These are phyloP conservation scores for Thelaira solivaga DNA, from an alignment of 2,888 invertebrate species.

Conservation along the genomic window DNA sequence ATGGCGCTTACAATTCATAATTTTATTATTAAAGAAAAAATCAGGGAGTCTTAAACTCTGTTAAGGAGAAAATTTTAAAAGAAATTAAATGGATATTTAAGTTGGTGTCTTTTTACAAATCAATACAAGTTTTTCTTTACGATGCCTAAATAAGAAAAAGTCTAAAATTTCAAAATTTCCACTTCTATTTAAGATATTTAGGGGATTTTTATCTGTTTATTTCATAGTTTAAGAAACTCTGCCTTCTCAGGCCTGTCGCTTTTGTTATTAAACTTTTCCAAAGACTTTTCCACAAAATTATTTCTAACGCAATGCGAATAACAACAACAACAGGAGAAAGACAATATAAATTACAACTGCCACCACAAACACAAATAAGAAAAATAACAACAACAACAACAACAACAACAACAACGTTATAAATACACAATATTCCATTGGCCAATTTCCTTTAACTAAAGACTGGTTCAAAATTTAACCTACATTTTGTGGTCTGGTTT, in stretches of 20 bases:
- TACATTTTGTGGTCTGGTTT: constrained; percentile 55
- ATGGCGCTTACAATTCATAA: constrained; percentile 9
- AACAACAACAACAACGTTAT: not conserved
- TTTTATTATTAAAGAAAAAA: not conserved
- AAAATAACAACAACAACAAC: not conserved
- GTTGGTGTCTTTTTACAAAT: not conserved
- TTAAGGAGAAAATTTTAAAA: not conserved
- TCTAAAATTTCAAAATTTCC: too few relatives aligned
- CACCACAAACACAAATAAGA: not conserved
- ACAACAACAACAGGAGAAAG: too few relatives aligned
- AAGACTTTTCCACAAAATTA: constrained; percentile 29
- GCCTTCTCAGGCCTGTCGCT: constrained; percentile 15
- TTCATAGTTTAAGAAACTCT: constrained; percentile 3
- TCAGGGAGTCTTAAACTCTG: constrained; percentile 13
- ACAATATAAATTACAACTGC: constrained; percentile 10
- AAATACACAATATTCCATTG: constrained; percentile 38
- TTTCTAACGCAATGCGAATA: constrained; percentile 37
- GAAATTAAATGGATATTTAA: not conserved
- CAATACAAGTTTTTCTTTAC: too few relatives aligned
- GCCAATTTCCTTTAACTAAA: constrained; percentile 43
- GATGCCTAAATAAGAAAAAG: too few relatives aligned
- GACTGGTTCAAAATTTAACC: constrained; percentile 53
- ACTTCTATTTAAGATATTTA: too few relatives aligned
- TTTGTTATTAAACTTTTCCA: not conserved
- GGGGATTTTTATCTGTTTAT: not conserved